phyloP scores from a whole-genome alignment of 2,113 vertebrate genomes.

The Aldabrachelys gigantea region DNA sequence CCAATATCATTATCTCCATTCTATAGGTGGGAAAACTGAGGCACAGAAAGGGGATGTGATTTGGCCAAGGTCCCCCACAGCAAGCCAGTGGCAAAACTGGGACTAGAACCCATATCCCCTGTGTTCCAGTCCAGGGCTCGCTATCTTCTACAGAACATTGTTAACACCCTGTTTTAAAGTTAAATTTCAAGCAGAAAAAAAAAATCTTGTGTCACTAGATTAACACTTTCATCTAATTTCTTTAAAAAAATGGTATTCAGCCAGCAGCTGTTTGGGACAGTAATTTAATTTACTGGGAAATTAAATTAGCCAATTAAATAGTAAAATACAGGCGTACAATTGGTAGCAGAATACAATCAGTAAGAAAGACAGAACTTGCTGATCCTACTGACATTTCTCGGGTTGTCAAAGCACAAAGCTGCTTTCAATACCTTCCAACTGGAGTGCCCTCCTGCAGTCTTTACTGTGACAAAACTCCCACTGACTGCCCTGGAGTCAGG shows the following conservation, averaged over 20 bases:
- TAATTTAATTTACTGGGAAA: not conserved
- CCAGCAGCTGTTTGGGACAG: conserved; percentile 28
- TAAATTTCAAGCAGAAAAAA: not conserved
- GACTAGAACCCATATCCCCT: not conserved
- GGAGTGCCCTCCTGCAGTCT: not conserved
- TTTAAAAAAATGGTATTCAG: not conserved
- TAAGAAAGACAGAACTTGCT: conserved; percentile 16
- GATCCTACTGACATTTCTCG: not conserved
- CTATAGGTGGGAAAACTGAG: not conserved
- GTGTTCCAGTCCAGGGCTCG: not conserved
- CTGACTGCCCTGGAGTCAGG: not conserved
- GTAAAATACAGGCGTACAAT: conserved; percentile 16
- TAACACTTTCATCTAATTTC: not conserved
- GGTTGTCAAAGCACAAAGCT: conserved; percentile 52
- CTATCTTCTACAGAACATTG: not conserved
- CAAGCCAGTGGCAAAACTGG: not conserved
- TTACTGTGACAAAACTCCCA: not conserved
- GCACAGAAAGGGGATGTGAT: not conserved
- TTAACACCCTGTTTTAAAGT: not conserved
- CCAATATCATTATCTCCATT: not conserved
- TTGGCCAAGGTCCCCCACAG: not conserved
- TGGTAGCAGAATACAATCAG: conserved; percentile 37
- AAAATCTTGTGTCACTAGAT: not conserved
- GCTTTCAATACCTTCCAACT: conserved; percentile 33
- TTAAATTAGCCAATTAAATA: conserved; percentile 53